Base-by-base conservation (phyloP, 2,888 invertebrate genomes). In the Macropis europaea region DNA sequence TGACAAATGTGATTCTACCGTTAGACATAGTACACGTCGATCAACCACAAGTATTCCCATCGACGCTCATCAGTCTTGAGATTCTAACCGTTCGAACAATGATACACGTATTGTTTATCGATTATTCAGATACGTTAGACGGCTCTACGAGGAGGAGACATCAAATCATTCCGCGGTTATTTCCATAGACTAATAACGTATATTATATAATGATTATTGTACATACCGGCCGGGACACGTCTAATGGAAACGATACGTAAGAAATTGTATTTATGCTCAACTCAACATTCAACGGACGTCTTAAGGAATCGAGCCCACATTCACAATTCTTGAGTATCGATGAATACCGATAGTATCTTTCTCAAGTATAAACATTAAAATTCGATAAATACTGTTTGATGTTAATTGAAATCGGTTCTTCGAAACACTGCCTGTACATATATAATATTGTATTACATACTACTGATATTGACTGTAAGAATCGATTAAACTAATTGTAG, bases 371-470 rank as follows among this genome's bases (percentile, higher is more conserved):
- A 6, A 24, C 63, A 13, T 22, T 50, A 19, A 38, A 9, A 28
- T 19, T 42, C 22, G 13, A 34, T 47, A 24, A 1, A 13, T 63
- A 34, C 15, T 30, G 43, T 57, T 36, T 30, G 38, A 61, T 28
- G 22, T 40, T 59, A 43, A 62, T 32, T 32, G 28, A 63, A 30
- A 52, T 62, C 40, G 72, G 26, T 45, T 62, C 59, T 54, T 62
- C 40, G 26, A 72, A 76, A 71, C 76, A 76, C 76, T 76, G 76
- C 76, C 76, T 75, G 75, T 71, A 68, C 42, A 71, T 71, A 57
- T 36, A 43, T 42, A 54, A 1, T n/a, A 28, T 47, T 54, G 47
- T 56, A 28, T 42, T 45, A 56, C 50, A 42, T 52, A 26, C 36
- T 56, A 38, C 34, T 54, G 22, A 40, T 32, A 50, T 42, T 32